A percentile compares a stretch with the other conserved stretches of the same genome.
phyloP scores from a whole-genome alignment of 1,140 invertebrate species.

The Lordiphosa collinella region DNA sequence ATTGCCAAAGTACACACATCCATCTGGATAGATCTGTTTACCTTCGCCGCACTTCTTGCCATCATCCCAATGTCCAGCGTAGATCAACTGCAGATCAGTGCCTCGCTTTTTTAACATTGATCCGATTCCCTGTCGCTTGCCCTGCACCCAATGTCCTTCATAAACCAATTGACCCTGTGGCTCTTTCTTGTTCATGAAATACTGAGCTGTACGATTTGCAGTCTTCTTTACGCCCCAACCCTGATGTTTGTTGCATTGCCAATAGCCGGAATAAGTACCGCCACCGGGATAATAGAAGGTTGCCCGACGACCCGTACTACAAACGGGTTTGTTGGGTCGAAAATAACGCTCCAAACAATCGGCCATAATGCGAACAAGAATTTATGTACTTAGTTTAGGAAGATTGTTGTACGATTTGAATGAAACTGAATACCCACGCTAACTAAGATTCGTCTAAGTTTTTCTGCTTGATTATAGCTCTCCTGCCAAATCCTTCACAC shows the following conservation, averaged over 20 bases:
- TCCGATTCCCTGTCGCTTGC: constrained; percentile 81
- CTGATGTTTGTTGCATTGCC: constrained; percentile 53
- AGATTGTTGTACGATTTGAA: neutral
- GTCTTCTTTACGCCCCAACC: constrained; percentile 44
- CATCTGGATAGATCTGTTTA: constrained; percentile 66
- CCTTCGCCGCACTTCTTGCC: constrained; percentile 80
- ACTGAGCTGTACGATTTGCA: constrained; percentile 16
- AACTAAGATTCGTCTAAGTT: neutral
- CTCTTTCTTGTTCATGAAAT: constrained; percentile 33
- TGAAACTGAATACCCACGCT: neutral
- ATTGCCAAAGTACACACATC: constrained; percentile 67
- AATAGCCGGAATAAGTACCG: constrained; percentile 58
- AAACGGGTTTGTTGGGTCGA: constrained; percentile 44
- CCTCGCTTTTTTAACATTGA: constrained; percentile 55
- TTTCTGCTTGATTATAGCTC: neutral
- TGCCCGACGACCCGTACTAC: constrained; percentile 41
- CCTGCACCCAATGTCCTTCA: constrained; percentile 81
- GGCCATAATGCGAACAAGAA: constrained; percentile 31
- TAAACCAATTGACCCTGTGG: constrained; percentile 77
- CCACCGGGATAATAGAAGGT: constrained; percentile 57
- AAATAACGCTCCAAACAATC: constrained; percentile 38
- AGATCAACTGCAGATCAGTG: constrained; percentile 59
- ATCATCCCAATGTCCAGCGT: constrained; percentile 81
- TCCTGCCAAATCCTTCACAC: neutral
- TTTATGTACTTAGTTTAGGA: constrained; percentile 7